Percentiles rank a stretch among this genome's conserved stretches.
These are phyloP conservation scores for Argopecten irradians DNA, from an alignment of 1,140 invertebrate species.

Conservation along the genomic window DNA sequence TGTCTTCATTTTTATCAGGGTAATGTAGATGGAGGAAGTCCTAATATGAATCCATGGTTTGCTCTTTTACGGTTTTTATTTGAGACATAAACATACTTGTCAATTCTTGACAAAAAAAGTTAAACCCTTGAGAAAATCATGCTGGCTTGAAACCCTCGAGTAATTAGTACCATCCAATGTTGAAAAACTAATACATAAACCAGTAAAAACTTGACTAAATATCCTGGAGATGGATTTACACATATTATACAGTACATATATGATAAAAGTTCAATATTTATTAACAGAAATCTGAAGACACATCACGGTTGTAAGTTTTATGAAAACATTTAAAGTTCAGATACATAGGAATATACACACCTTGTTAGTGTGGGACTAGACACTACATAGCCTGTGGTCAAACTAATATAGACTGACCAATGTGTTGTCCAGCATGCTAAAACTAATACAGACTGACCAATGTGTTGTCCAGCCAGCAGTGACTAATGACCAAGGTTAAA, in stretches of 20 bases:
- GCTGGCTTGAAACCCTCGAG: no score
- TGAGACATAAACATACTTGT: no score
- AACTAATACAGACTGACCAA: constrained; percentile 6
- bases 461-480: neutral
- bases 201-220: neutral
- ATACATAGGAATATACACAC: neutral
- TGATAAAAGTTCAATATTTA: neutral
- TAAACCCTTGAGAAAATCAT: no score
- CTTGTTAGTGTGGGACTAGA: neutral
- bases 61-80: no score
- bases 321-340: neutral
- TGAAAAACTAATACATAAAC: neutral
- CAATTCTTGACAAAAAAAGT: no score
- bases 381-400: neutral
- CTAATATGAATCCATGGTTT: no score
- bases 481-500: constrained; percentile 9
- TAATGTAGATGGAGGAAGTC: no score
- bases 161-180: no score
- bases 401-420: neutral
- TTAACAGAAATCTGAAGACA: neutral
- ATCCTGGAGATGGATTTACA: no score
- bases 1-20: no score
- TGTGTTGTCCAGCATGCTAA: neutral
- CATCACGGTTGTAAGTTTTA: neutral
- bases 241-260: neutral